Evolutionary conservation across 2,888 invertebrate species (phyloP).

Genomic region (Drosophila prostipennis): DNA sequence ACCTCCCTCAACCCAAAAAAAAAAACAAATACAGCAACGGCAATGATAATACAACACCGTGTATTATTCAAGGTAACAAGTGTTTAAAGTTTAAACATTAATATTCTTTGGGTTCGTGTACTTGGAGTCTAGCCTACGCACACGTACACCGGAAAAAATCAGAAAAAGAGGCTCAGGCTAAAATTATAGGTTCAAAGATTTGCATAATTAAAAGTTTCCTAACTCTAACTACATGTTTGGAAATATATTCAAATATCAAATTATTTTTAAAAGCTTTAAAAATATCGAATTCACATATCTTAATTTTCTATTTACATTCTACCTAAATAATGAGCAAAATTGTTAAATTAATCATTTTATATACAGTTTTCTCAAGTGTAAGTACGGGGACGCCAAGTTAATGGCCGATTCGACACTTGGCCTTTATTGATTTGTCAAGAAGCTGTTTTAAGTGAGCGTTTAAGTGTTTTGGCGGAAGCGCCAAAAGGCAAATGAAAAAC

Average conservation of each 20-base stretch:
- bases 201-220: background rate
- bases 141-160: slow-evolving; percentile 4
- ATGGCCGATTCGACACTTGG: slow-evolving; percentile 36
- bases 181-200: too few relatives aligned
- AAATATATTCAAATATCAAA: too few relatives aligned
- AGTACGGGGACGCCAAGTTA: slow-evolving; percentile 5
- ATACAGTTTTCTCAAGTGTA: background rate
- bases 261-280: too few relatives aligned
- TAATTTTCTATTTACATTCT: background rate
- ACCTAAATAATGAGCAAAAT: background rate
- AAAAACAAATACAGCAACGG: slow-evolving; percentile 31
- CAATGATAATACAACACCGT: slow-evolving; percentile 41
- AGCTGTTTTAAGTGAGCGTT: slow-evolving; percentile 32
- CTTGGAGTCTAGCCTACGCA: slow-evolving; percentile 37
- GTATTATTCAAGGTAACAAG: slow-evolving; percentile 70
- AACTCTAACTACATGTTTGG: background rate
- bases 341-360: background rate
- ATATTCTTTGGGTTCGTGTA: slow-evolving; percentile 46
- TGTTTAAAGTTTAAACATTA: slow-evolving; percentile 61
- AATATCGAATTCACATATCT: background rate
- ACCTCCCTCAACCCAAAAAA: slow-evolving; percentile 68
- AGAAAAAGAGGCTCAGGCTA: background rate
- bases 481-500: slow-evolving; percentile 49
- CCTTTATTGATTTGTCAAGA: slow-evolving; percentile 72
- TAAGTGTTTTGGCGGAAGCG: slow-evolving; percentile 51